phyloP scores from a whole-genome alignment of 1,140 invertebrate genomes.

The Neodiprion virginianus region DNA sequence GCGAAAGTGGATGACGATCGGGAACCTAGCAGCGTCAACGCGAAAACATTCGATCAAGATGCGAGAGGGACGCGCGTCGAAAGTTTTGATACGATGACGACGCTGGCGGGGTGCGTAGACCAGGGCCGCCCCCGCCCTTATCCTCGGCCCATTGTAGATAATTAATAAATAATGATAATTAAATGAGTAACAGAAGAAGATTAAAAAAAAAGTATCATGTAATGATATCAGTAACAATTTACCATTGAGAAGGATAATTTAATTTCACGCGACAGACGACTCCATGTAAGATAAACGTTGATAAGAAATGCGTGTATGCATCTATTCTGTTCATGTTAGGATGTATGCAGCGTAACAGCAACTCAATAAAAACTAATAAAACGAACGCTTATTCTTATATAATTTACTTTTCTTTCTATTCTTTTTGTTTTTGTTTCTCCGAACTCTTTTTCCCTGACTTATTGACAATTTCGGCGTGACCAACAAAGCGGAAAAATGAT shows the following conservation, averaged over 20 bases:
- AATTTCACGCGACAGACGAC: constrained; percentile 52
- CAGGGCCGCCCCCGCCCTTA: constrained; percentile 60
- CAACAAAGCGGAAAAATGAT: no score
- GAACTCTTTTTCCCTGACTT: no score
- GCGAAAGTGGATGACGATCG: neutral
- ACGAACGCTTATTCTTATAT: no score
- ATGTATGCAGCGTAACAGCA: constrained; percentile 53
- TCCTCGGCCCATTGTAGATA: constrained; percentile 63
- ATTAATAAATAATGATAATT: constrained; percentile 45
- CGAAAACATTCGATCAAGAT: constrained; percentile 7
- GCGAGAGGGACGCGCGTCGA: constrained; percentile 31
- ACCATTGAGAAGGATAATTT: constrained; percentile 46
- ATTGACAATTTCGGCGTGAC: no score
- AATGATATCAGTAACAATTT: constrained; percentile 37
- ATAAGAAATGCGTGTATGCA: constrained; percentile 55
- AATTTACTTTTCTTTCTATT: no score
- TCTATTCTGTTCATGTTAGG: constrained; percentile 61
- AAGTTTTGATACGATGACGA: constrained; percentile 40
- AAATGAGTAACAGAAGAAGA: constrained; percentile 36
- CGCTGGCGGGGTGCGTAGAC: constrained; percentile 62
- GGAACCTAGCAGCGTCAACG: neutral
- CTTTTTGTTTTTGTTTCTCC: no score
- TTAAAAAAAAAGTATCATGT: constrained; percentile 40
- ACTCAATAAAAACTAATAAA: constrained; percentile 52
- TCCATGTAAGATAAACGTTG: constrained; percentile 53